Evolutionary conservation across 2,888 invertebrate species (phyloP).

Genomic region (Notodonta ziczac): DNA sequence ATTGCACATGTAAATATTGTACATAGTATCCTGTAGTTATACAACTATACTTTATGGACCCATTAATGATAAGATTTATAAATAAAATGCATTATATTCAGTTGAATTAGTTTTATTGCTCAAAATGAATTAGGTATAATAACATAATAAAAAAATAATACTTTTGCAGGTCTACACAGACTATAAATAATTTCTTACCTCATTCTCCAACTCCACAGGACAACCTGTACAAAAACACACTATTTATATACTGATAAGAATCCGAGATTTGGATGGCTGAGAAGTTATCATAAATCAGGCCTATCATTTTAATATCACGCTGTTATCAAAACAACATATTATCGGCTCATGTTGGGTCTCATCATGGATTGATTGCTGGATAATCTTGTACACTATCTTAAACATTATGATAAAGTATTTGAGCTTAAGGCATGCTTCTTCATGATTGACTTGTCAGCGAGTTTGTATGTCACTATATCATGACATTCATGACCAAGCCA

Average conservation of each 20-base stretch:
- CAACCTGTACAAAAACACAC: slow-evolving; percentile 17
- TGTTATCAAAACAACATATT: slow-evolving; percentile 70
- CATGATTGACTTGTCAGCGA: too few relatives aligned
- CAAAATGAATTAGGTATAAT: too few relatives aligned
- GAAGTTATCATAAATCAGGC: slow-evolving; percentile 54
- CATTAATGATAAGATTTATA: slow-evolving; percentile 28
- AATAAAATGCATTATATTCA: slow-evolving; percentile 5
- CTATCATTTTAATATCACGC: slow-evolving; percentile 76
- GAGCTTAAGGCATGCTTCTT: too few relatives aligned
- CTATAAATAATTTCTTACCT: neutral
- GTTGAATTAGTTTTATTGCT: neutral
- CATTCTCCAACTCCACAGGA: neutral
- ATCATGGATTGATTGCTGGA: slow-evolving; percentile 46
- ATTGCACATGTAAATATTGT: slow-evolving; percentile 44
- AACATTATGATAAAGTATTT: too few relatives aligned
- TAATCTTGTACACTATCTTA: too few relatives aligned
- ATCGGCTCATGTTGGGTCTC: slow-evolving; percentile 73
- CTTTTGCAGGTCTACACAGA: neutral
- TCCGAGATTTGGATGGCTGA: neutral
- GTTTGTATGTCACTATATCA: too few relatives aligned
- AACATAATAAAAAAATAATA: too few relatives aligned
- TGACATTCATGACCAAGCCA: too few relatives aligned
- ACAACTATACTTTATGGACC: slow-evolving; percentile 48
- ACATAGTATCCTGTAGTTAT: slow-evolving; percentile 50
- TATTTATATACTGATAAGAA: slow-evolving; percentile 11